Base-by-base conservation (phyloP, 2,888 invertebrate species). In the Parelbella ahira region DNA sequence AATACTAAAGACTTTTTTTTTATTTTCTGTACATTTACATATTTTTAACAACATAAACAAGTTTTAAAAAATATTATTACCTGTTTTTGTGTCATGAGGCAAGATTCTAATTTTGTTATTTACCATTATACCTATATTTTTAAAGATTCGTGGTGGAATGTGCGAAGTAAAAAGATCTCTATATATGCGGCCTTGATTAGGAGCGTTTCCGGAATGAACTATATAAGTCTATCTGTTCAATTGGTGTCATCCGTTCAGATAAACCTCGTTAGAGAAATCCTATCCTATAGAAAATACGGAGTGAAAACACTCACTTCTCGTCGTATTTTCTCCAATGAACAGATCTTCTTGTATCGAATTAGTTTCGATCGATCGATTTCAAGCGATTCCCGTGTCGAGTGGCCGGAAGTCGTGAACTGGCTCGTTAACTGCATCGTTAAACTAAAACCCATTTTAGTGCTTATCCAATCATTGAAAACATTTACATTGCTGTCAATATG, bases 271-370 rank as follows among this genome's bases (percentile, higher is more conserved):
- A 32, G 30, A 19, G 39, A 39, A 30, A 32, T 25, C 32, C 12
- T 25, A 19, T 25, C 12, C 39, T 10, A 12, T 21, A 29, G 37
- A 37, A 37, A 28, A 28, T 32, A 24, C 32, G 30, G 8, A 19
- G 39, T 19, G 32, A 39, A 39, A 39, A 39, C 19, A 13, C 32
- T 39, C 12, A 39, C 12, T 32, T 39, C 38, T 29, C 7, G 8
- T 39, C 24, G 18, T 6, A 30, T 30, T 39, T 39, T 25, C 37
- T 37, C 37, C 11, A 4, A 9, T 23, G 32, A 13, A 13, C 20
- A 32, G 30, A 39, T 39, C 19, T 13, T 41, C 27, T 41, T 33
- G 15, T 32, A 21, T 25, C 13, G 18, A 39, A 42, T 27, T 33
- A 15, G 21, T 28, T 34, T 27, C 34, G 28, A 34, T 42, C 27